A percentile compares a stretch with the other conserved stretches of the same genome.
These are phyloP conservation scores for Meloidogyne exigua DNA, from an alignment of 1,140 invertebrate species.

Conservation along the genomic window DNA sequence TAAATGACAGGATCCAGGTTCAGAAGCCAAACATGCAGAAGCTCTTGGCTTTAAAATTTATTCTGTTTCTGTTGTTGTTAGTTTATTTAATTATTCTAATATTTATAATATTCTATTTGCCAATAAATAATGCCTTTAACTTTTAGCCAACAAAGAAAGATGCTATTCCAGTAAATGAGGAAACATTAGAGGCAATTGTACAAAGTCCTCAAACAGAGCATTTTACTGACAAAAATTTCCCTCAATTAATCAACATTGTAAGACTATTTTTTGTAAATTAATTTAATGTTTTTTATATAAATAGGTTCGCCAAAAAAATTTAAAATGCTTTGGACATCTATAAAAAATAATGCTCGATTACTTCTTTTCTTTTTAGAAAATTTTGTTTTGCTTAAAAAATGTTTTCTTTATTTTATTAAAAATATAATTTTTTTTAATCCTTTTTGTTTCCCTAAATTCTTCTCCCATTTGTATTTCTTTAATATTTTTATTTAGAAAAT, in stretches of 20 bases:
- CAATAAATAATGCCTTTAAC: background rate
- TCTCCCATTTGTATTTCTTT: too few species aligned
- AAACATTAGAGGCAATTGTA: constrained; percentile 45
- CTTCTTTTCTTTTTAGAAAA: background rate
- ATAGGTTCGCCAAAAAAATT: constrained; percentile 7
- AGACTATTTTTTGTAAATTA: constrained; percentile 11
- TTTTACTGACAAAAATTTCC: constrained; percentile 45
- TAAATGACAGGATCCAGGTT: constrained; percentile 43
- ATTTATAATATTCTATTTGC: too few species aligned
- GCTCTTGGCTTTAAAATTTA: constrained; percentile 46
- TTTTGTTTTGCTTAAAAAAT: constrained; percentile 1
- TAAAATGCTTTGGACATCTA: constrained; percentile 17
- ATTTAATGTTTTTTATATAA: background rate
- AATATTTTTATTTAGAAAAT: too few species aligned
- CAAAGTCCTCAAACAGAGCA: constrained; percentile 21
- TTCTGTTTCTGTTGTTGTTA: constrained; percentile 48
- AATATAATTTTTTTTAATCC: too few species aligned
- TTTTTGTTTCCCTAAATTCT: background rate
- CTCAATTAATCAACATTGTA: constrained; percentile 47
- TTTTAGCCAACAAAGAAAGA: constrained; percentile 43
- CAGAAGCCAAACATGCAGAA: constrained; percentile 33
- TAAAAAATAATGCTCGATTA: background rate
- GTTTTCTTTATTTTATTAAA: background rate
- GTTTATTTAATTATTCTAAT: too few species aligned
- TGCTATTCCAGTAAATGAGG: constrained; percentile 44